phyloP scores from a whole-genome alignment of 2,113 vertebrate genomes.

The Lamprotornis superbus region DNA sequence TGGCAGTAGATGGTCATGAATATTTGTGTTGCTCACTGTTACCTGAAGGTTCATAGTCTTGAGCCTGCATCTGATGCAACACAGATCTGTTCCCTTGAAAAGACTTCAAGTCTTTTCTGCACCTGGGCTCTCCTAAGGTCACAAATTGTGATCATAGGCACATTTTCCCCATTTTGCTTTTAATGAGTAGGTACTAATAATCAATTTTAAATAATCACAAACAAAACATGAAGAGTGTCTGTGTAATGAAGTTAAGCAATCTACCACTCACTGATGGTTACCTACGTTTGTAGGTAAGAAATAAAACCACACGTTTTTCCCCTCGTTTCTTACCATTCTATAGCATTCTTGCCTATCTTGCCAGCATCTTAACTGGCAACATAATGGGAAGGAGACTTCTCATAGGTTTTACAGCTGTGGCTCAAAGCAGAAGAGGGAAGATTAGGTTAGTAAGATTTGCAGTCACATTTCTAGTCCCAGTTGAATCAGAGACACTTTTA shows the following conservation, averaged over 20 bases:
- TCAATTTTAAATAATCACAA: background rate
- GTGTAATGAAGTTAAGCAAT: background rate
- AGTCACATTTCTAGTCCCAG: background rate
- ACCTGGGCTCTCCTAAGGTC: background rate
- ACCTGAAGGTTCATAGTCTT: background rate
- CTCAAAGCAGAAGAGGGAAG: background rate
- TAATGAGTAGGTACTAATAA: background rate
- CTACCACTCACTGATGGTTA: background rate
- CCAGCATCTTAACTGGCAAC: background rate
- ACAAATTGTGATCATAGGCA: background rate
- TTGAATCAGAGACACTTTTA: background rate
- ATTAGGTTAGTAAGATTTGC: background rate
- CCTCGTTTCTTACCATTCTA: background rate
- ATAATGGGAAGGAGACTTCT: background rate
- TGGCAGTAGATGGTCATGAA: constrained; percentile 32
- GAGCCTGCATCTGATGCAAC: constrained; percentile 1
- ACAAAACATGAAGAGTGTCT: background rate
- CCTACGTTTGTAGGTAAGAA: background rate
- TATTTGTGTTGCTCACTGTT: constrained; percentile 10
- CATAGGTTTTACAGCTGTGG: background rate
- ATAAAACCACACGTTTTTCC: background rate
- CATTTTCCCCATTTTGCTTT: background rate
- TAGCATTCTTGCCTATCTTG: background rate
- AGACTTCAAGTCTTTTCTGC: background rate
- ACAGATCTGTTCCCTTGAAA: constrained; percentile 37